A percentile compares a stretch with the other conserved stretches of the same genome.
Conservation (phyloP, 2,888 invertebrate genomes). For the Xylocampa areola region DNA sequence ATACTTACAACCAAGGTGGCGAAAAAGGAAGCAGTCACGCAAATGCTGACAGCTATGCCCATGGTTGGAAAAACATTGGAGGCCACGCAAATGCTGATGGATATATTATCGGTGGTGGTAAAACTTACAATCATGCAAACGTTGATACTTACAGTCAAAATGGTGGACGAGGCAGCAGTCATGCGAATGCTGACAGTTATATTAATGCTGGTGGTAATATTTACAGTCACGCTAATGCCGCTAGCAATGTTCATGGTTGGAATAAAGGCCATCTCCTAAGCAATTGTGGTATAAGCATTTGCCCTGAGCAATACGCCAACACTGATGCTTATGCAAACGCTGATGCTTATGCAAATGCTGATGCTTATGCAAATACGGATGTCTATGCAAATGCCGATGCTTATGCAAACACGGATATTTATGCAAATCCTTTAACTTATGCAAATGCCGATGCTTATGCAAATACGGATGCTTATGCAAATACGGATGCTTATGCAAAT, state of each 20-base stretch:
- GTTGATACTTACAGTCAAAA: background rate
- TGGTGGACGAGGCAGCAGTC: background rate
- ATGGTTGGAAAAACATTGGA: background rate
- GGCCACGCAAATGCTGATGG: background rate
- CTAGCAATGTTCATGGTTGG: background rate
- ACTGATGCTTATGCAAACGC: too few relatives aligned
- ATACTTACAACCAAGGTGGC: too few relatives aligned
- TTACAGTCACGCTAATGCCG: constrained; percentile 1
- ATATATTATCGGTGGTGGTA: background rate
- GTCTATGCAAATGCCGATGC: background rate
- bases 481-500: background rate
- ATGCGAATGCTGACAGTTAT: background rate
- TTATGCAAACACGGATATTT: background rate
- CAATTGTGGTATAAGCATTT: too few relatives aligned
- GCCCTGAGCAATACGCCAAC: too few relatives aligned
- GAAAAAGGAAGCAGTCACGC: background rate
- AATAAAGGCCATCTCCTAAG: too few relatives aligned
- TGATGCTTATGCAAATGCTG: background rate
- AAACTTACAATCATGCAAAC: background rate
- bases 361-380: background rate
- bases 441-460: background rate
- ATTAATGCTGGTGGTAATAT: background rate
- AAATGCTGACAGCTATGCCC: background rate
- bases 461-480: background rate
- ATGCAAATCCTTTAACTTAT: background rate